Percentiles rank a stretch among this genome's conserved stretches.
These are phyloP conservation scores for Ctenopoma multispine DNA, from an alignment of 2,797 vertebrate genomes.

Conservation along the genomic window DNA sequence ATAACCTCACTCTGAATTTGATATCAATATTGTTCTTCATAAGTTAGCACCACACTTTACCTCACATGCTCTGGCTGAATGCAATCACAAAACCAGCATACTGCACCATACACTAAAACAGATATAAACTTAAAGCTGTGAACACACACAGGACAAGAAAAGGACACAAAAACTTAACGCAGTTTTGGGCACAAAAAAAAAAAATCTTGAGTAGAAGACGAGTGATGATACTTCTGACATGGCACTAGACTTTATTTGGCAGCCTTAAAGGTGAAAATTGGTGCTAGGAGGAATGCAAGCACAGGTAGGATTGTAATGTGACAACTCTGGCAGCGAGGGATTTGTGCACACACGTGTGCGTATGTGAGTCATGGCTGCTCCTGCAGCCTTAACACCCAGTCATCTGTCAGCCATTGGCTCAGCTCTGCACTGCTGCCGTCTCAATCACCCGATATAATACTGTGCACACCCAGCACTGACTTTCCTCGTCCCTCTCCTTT, in stretches of 20 bases:
- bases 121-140: too few species aligned
- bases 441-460: constrained; percentile 72
- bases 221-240: constrained; percentile 39
- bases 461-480: constrained; percentile 39
- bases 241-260: constrained; percentile 55
- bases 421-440: constrained; percentile 62
- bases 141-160: constrained; percentile 6
- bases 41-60: constrained; percentile 1
- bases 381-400: constrained; percentile 69
- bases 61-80: background rate
- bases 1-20: constrained; percentile 30
- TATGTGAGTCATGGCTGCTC: constrained; percentile 60
- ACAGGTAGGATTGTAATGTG: constrained; percentile 58
- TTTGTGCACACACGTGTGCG: constrained; percentile 17
- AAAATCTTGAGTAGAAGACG: constrained; percentile 9
- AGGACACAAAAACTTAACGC: constrained; percentile 28
- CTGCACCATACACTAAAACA: too few species aligned
- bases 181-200: constrained; percentile 2
- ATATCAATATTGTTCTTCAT: constrained; percentile 16
- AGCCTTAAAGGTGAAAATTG: constrained; percentile 62
- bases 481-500: constrained; percentile 35
- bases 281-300: constrained; percentile 43
- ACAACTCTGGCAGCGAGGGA: constrained; percentile 47
- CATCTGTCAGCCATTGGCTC: constrained; percentile 70
- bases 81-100: background rate